Evolutionary conservation across 2,113 vertebrate species (phyloP).

Genomic region (Hemiprocne comata): DNA sequence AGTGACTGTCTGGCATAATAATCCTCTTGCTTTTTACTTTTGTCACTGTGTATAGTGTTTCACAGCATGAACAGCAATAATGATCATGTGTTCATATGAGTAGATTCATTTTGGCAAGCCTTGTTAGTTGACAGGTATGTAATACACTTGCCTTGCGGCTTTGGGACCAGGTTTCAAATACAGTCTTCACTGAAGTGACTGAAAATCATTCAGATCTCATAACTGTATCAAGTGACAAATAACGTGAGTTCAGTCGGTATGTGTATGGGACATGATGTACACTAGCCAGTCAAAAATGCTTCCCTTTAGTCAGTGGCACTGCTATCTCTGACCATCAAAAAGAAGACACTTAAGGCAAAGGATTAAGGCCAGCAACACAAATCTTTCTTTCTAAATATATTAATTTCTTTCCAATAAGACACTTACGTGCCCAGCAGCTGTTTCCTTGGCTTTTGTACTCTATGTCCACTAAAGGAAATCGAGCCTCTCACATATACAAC

Average conservation of each 20-base stretch:
- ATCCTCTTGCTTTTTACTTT: constrained; percentile 58
- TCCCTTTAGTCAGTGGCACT: constrained; percentile 7
- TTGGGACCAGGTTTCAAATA: constrained; percentile 67
- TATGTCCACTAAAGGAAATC: constrained; percentile 56
- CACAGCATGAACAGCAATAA: constrained; percentile 57
- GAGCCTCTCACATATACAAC: not conserved
- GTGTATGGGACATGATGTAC: constrained; percentile 14
- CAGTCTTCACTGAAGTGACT: constrained; percentile 60
- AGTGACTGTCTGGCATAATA: constrained; percentile 64
- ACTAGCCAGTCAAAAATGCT: constrained; percentile 60
- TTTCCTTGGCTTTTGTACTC: constrained; percentile 43
- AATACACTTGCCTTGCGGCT: constrained; percentile 56
- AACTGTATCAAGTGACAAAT: constrained; percentile 58
- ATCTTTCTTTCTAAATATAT: constrained; percentile 59
- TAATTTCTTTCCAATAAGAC: constrained; percentile 50
- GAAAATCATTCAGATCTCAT: constrained; percentile 66
- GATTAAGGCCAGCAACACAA: constrained; percentile 53
- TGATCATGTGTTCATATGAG: constrained; percentile 48
- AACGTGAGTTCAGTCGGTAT: constrained; percentile 18
- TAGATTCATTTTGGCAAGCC: constrained; percentile 71
- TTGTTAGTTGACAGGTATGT: constrained; percentile 63
- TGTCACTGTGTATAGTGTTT: constrained; percentile 57
- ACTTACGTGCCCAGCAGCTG: constrained; percentile 66
- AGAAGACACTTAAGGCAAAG: constrained; percentile 59
- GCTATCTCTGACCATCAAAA: constrained; percentile 58